A percentile compares a stretch with the other conserved stretches of the same genome.
phyloP scores from a whole-genome alignment of 2,888 invertebrate species.

The Lepetodrilus schrolli region DNA sequence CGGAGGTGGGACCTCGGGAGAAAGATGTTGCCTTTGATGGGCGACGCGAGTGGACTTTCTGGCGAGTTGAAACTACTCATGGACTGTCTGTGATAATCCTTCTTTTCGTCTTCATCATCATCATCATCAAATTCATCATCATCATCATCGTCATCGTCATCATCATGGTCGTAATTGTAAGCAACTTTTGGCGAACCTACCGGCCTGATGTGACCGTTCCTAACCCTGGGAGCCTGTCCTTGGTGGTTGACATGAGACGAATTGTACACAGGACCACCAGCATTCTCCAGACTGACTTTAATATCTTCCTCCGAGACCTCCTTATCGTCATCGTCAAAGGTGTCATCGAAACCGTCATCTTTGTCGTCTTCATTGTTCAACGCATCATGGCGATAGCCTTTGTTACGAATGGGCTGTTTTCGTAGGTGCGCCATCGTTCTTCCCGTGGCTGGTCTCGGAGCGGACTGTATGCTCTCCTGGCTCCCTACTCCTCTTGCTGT shows the following conservation, averaged over 20 bases:
- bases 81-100: slow-evolving; percentile 45
- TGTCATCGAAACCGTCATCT: slow-evolving; percentile 42
- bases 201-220: neutral
- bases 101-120: slow-evolving; percentile 30
- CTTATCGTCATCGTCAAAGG: slow-evolving; percentile 49
- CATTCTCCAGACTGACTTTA: slow-evolving; percentile 24
- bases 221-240: neutral
- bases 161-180: slow-evolving; percentile 39
- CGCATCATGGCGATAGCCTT: neutral
- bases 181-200: slow-evolving; percentile 33
- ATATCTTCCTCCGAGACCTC: slow-evolving; percentile 45
- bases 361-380: slow-evolving; percentile 36
- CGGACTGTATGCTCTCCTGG: neutral
- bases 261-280: slow-evolving; percentile 19
- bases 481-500: neutral
- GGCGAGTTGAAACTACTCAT: slow-evolving; percentile 60
- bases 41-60: slow-evolving; percentile 33
- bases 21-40: slow-evolving; percentile 32
- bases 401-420: slow-evolving; percentile 17
- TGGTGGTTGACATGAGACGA: neutral
- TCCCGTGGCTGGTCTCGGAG: neutral
- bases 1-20: slow-evolving; percentile 29
- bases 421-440: neutral
- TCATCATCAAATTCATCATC: slow-evolving; percentile 32
- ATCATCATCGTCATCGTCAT: slow-evolving; percentile 42